These are phyloP conservation scores for Bombyx mandarina DNA, from an alignment of 1,140 invertebrate species.

Conservation along the genomic window DNA sequence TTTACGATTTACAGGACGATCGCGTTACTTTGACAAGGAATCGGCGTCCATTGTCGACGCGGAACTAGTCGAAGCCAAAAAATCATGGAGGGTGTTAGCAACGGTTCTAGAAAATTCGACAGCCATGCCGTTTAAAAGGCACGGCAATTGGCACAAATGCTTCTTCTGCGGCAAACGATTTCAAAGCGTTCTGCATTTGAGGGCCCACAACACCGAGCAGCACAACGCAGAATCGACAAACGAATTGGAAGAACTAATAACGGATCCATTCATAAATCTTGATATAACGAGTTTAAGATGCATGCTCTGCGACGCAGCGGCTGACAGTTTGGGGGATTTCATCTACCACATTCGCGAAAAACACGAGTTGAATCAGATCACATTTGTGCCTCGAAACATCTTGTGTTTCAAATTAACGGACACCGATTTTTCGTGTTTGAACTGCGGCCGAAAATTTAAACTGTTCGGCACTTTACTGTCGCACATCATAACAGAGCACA, in stretches of 20 bases:
- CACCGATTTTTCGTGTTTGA: slow-evolving; percentile 12
- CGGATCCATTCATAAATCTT: slow-evolving; percentile 5
- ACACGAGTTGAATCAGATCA: slow-evolving; percentile 9
- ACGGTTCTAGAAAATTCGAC: slow-evolving; percentile 8
- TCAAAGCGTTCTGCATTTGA: slow-evolving; percentile 12
- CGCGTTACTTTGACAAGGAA: not conserved
- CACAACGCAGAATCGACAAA: slow-evolving; percentile 9
- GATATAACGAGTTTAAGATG: slow-evolving; percentile 16
- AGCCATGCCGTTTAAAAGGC: slow-evolving; percentile 20
- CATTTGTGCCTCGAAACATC: slow-evolving; percentile 3
- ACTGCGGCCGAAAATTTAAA: slow-evolving; percentile 11
- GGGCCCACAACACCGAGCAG: slow-evolving; percentile 10
- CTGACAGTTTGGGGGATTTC: slow-evolving; percentile 8
- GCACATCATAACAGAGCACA: slow-evolving; percentile 16
- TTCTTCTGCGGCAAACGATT: slow-evolving; percentile 25
- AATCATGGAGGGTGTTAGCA: not conserved
- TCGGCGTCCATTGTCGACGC: not conserved
- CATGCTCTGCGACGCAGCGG: slow-evolving; percentile 9
- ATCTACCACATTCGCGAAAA: slow-evolving; percentile 13
- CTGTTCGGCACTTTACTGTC: slow-evolving; percentile 12
- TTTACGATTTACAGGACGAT: slow-evolving; percentile 1
- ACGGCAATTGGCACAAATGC: slow-evolving; percentile 19
- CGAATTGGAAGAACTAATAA: not conserved
- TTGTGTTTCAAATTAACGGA: slow-evolving; percentile 15
- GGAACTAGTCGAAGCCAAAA: slow-evolving; percentile 1